A percentile compares a stretch with the other conserved stretches of the same genome.
These are phyloP conservation scores for Macrocentrus cingulum DNA, from an alignment of 1,140 invertebrate species.

Conservation along the genomic window DNA sequence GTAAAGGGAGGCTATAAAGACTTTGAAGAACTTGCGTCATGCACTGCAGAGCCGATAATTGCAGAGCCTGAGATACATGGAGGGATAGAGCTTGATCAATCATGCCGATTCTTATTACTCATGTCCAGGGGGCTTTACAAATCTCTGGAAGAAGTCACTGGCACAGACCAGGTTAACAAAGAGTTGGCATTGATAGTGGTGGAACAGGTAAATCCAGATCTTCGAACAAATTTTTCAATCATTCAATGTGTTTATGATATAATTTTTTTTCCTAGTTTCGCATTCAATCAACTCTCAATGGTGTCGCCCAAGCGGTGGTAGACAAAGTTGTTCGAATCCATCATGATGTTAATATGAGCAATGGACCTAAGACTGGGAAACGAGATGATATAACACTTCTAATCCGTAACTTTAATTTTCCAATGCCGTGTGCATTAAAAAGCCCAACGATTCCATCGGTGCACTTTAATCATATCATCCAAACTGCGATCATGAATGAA, in stretches of 20 bases:
- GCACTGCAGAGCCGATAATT: constrained; percentile 77
- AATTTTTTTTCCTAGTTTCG: constrained; percentile 68
- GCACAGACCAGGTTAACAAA: constrained; percentile 77
- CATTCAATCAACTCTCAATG: constrained; percentile 75
- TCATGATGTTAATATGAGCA: constrained; percentile 76
- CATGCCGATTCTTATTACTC: constrained; percentile 80
- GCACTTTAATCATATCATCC: constrained; percentile 64
- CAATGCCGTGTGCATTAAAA: constrained; percentile 66
- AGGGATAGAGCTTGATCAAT: constrained; percentile 76
- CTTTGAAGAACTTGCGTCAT: constrained; percentile 71
- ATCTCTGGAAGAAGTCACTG: constrained; percentile 79
- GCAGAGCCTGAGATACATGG: constrained; percentile 81
- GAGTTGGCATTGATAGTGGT: constrained; percentile 78
- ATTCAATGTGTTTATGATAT: no score
- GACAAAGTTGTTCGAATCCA: constrained; percentile 84
- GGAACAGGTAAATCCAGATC: constrained; percentile 61
- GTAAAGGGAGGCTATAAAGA: constrained; percentile 86
- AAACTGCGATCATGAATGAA: constrained; percentile 51
- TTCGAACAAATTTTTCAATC: neutral
- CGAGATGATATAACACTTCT: constrained; percentile 82
- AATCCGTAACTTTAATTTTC: constrained; percentile 85
- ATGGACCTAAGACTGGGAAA: constrained; percentile 57
- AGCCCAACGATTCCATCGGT: constrained; percentile 60
- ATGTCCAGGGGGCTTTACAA: constrained; percentile 86
- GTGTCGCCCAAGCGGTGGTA: constrained; percentile 84